Evolutionary conservation across 1,140 invertebrate species (phyloP).

Genomic region (Physella acuta): DNA sequence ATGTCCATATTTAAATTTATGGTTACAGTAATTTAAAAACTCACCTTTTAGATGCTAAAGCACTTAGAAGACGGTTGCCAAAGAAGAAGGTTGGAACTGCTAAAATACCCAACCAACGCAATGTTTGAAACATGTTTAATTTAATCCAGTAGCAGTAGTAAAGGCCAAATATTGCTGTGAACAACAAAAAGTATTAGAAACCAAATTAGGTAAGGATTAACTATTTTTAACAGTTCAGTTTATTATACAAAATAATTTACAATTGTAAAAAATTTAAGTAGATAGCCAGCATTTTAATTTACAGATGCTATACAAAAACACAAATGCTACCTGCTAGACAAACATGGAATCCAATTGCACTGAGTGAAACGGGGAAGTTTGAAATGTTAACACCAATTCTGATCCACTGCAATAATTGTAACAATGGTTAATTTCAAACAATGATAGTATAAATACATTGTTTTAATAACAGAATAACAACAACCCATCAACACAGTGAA

Average conservation of each 20-base stretch:
- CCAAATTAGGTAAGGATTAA: too few relatives aligned
- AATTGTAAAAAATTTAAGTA: not conserved
- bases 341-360: slow-evolving; percentile 83
- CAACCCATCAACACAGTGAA: too few relatives aligned
- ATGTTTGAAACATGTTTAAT: slow-evolving; percentile 94
- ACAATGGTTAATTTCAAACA: too few relatives aligned
- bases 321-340: slow-evolving; percentile 73
- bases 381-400: slow-evolving; percentile 86
- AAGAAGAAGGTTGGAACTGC: slow-evolving; percentile 85
- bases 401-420: slow-evolving; percentile 69
- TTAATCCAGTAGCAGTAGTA: slow-evolving; percentile 89
- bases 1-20: too few relatives aligned
- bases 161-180: slow-evolving; percentile 76
- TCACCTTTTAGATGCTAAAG: slow-evolving; percentile 66
- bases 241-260: not conserved
- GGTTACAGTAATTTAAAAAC: too few relatives aligned
- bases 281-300: not conserved
- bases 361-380: slow-evolving; percentile 77
- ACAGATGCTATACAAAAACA: too few relatives aligned
- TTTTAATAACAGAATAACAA: too few relatives aligned
- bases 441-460: too few relatives aligned
- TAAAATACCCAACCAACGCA: slow-evolving; percentile 83
- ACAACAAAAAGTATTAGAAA: slow-evolving; percentile 28
- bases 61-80: slow-evolving; percentile 84
- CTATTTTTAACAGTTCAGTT: too few relatives aligned